Conservation (phyloP, 2,888 invertebrate genomes). For the Zhengitettix transpicula region DNA sequence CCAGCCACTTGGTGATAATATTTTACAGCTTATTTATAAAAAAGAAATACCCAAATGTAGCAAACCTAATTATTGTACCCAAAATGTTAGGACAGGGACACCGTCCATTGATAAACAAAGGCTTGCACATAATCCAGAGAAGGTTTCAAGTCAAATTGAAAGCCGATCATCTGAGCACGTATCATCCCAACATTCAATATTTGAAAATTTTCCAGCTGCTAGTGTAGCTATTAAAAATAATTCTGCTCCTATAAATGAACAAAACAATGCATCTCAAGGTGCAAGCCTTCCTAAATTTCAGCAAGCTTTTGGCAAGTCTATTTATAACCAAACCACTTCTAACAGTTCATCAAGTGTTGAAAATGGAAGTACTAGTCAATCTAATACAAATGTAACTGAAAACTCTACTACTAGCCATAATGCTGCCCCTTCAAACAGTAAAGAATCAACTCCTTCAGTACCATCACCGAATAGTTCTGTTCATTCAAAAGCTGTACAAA, state of each 20-base stretch:
- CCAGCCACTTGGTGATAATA: not conserved
- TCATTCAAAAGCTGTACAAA: constrained; percentile 26
- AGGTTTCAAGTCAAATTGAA: not conserved
- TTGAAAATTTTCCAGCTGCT: not conserved
- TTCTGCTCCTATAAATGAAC: not conserved
- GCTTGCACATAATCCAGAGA: not conserved
- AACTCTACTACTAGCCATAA: not conserved
- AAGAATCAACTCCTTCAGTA: not conserved
- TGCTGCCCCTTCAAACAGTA: not conserved
- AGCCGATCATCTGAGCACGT: too few relatives aligned
- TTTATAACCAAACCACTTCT: constrained; percentile 23
- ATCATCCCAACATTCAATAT: not conserved
- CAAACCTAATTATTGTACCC: constrained; percentile 2
- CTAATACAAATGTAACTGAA: not conserved
- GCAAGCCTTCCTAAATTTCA: constrained; percentile 56
- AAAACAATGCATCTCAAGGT: constrained; percentile 1
- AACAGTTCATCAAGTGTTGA: not conserved
- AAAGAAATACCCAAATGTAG: constrained; percentile 4
- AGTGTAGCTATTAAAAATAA: not conserved
- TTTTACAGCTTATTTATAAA: constrained; percentile 4
- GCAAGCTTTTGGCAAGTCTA: constrained; percentile 60
- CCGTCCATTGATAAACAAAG: not conserved
- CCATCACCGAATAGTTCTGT: constrained; percentile 16
- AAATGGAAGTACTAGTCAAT: not conserved
- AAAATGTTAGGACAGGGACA: not conserved